Evolutionary conservation across 2,888 invertebrate species (phyloP), one percentile per base, ranked within the genome.

Genomic region (Machimus rusticus): DNA sequence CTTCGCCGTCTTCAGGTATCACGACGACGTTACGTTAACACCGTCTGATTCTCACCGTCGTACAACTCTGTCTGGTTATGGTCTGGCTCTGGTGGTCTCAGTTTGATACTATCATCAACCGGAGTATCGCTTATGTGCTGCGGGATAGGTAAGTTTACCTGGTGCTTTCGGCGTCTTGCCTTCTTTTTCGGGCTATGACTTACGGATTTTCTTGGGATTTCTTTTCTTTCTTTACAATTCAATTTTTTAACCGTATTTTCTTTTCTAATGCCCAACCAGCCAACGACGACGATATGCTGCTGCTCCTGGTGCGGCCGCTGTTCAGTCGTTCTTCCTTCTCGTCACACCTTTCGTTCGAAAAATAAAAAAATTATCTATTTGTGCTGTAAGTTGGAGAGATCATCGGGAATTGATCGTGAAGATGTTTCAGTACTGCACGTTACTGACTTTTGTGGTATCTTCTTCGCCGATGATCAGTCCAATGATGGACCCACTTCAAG

Each of bases 21-120:
- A 74, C 74, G 74, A 74, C 34, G 66, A 66, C 66, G 66, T 66
- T 55, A 81, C 66, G 57, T 84, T 84, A 84, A 84, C 66, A 66
- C 85, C 85, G 85, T 74, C 85, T 74, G 85, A 85, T 85, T 85
- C 85, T 85, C 85, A 85, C 85, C 85, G 74, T 74, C 43, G 85
- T 76, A 77, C 74, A 43, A 77, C 76, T 86, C 55, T 86, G 86
- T 86, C 86, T 86, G 86, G 86, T 78, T 78, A 57, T 66, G 86
- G 86, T 78, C 78, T 79, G 78, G 78, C 39, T 74, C 39, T 74
- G 39, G 28, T 85, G 74, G 85, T 31, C 82, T 82, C 82, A 74
- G 66, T 57, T 37, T 55, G 86, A 78, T 86, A 86, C 78, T 86
- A 86, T 86, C 86, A 77, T 86, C 77, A 46, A 46, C 4, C 43